Base-by-base conservation (phyloP, 2,797 vertebrate species). In the Cossypha polioptera region DNA sequence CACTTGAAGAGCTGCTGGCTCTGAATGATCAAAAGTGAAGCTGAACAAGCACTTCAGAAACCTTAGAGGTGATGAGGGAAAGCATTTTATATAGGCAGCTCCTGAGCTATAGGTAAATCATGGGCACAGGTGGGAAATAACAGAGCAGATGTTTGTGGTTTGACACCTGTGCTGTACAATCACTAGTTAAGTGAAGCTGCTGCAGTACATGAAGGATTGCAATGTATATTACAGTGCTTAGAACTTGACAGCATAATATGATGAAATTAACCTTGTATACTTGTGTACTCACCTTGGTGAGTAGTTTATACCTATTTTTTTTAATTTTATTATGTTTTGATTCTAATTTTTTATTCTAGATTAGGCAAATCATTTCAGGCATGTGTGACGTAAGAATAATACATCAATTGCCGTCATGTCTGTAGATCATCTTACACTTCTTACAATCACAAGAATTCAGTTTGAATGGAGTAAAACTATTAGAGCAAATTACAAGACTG, bases 81-180 rank as follows among this genome's bases (percentile, higher is more conserved):
- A 73, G 42, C 29, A 38, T 85, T 89, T 90, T 55, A 13, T 31
- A 10, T 6, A 25, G 45, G 45, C 58, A 72, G 62, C 26, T 82
- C 47, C n/a, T 16, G 51, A 67, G 61, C 36, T 69, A 3, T 51
- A 36, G 43, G 73, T 69, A 38, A 53, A n/a, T 47, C 2, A 2
- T 16, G 45, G 65, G 28, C 55, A 74, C 35, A 63, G 53, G 38
- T 38, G 38, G 50, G 65, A 59, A 43, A 31, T 69, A 47, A 18
- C 2, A 22, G 42, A 89, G 50, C 29, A 68, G 54, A 5, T 43
- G 24, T 63, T 77, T 2, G 0, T 36, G 47, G 26, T 65, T 67
- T 71, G 77, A 68, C 38, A 72, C 1, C 0, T 3, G 42, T 36
- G n/a, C 54, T 89, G 0, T 29, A 8, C 35, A 35, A 1, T 20